Evolutionary conservation across 2,888 invertebrate species (phyloP).

Genomic region (Agrotis ipsilon): DNA sequence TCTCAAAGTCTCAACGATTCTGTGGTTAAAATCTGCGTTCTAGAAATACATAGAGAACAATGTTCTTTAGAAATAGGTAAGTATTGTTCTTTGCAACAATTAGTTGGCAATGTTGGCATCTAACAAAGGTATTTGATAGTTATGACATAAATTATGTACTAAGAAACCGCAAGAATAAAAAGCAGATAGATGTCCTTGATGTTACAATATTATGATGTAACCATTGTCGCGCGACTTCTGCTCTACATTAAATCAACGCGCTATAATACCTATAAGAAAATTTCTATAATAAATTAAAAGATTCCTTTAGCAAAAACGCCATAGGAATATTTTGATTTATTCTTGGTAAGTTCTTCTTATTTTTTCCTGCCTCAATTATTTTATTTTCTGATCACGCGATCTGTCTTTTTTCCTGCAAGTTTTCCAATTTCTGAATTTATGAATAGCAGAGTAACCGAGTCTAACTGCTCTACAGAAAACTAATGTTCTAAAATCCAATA

Average conservation of each 20-base stretch:
- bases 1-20: slow-evolving; percentile 10
- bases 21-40: slow-evolving; percentile 35
- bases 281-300: slow-evolving; percentile 53
- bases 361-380: slow-evolving; percentile 25
- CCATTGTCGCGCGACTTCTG: slow-evolving; percentile 35
- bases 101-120: slow-evolving; percentile 45
- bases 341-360: slow-evolving; percentile 28
- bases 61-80: slow-evolving; percentile 33
- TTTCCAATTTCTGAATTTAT: neutral
- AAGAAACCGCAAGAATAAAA: slow-evolving; percentile 53
- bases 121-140: slow-evolving; percentile 44
- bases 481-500: neutral
- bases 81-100: slow-evolving; percentile 29
- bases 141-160: slow-evolving; percentile 59
- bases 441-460: neutral
- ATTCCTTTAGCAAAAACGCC: slow-evolving; percentile 41
- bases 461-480: neutral
- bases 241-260: slow-evolving; percentile 43
- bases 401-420: slow-evolving; percentile 9
- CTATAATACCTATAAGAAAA: slow-evolving; percentile 57
- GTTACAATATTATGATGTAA: slow-evolving; percentile 59
- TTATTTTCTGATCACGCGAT: slow-evolving; percentile 9
- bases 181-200: slow-evolving; percentile 52
- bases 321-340: slow-evolving; percentile 60
- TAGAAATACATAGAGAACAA: slow-evolving; percentile 13